Conservation (phyloP, 1,140 invertebrate species). For the Drosophila fuyamai region DNA sequence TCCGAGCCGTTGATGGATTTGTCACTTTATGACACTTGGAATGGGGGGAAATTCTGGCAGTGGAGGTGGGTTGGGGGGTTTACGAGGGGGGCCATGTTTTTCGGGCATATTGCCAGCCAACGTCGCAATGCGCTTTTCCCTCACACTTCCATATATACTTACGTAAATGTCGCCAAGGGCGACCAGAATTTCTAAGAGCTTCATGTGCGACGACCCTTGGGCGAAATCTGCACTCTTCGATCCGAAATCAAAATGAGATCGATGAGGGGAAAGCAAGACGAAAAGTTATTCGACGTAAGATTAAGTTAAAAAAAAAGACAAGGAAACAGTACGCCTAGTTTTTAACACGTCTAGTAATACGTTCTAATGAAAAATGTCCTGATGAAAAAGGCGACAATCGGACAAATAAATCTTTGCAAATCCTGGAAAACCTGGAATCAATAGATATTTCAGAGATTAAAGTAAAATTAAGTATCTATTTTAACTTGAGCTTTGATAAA, state of each 20-base stretch:
- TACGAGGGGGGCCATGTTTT: background rate
- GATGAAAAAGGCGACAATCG: too few relatives aligned
- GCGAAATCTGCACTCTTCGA: slow-evolving; percentile 26
- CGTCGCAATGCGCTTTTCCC: slow-evolving; percentile 42
- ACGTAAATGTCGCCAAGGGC: background rate
- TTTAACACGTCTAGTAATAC: too few relatives aligned
- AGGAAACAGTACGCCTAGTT: background rate
- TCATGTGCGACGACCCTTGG: background rate
- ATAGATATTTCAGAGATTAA: too few relatives aligned
- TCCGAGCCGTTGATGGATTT: slow-evolving; percentile 72
- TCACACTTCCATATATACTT: background rate
- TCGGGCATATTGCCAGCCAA: slow-evolving; percentile 10
- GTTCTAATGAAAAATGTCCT: too few relatives aligned
- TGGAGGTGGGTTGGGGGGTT: background rate
- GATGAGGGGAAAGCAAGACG: too few relatives aligned
- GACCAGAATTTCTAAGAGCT: slow-evolving; percentile 10
- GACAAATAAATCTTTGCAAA: too few relatives aligned
- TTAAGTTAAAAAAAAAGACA: too few relatives aligned
- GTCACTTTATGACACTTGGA: slow-evolving; percentile 67
- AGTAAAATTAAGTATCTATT: too few relatives aligned
- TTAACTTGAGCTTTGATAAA: too few relatives aligned
- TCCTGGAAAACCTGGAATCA: too few relatives aligned
- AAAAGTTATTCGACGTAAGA: background rate
- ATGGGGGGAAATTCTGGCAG: background rate
- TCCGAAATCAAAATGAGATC: slow-evolving; percentile 13